Evolutionary conservation across 2,113 vertebrate species (phyloP).

Genomic region (Glaucomys volans): DNA sequence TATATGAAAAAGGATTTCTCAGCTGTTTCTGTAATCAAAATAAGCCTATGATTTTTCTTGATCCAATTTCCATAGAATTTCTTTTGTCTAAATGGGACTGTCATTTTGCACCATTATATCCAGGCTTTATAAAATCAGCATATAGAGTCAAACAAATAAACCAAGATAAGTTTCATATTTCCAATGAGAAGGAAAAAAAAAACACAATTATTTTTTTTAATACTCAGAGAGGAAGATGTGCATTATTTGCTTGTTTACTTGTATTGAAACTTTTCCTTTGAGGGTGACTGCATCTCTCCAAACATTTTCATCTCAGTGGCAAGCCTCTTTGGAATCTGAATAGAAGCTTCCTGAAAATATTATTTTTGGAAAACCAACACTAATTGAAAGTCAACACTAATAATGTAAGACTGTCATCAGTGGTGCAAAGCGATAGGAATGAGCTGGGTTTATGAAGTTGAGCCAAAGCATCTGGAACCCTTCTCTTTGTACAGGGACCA

Average conservation of each 20-base stretch:
- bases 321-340: conserved; percentile 67
- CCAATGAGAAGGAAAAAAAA: neutral
- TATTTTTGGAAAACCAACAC: conserved; percentile 78
- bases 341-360: conserved; percentile 80
- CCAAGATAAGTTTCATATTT: conserved; percentile 70
- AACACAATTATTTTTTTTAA: neutral
- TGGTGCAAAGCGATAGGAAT: neutral
- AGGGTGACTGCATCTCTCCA: neutral
- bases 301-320: conserved; percentile 70
- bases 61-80: conserved; percentile 84
- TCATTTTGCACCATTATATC: conserved; percentile 67
- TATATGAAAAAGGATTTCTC: conserved; percentile 76
- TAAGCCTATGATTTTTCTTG: conserved; percentile 69
- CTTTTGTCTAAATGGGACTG: conserved; percentile 73
- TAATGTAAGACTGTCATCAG: conserved; percentile 3
- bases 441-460: neutral
- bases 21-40: conserved; percentile 81
- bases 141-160: conserved; percentile 75
- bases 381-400: conserved; percentile 76
- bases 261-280: conserved; percentile 43
- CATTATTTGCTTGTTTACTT: conserved; percentile 51
- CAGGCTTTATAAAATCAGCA: conserved; percentile 73
- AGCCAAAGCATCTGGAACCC: neutral
- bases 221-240: neutral
- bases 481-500: neutral